Base-by-base conservation (phyloP, 1,140 invertebrate genomes). In the Platyura marginata region DNA sequence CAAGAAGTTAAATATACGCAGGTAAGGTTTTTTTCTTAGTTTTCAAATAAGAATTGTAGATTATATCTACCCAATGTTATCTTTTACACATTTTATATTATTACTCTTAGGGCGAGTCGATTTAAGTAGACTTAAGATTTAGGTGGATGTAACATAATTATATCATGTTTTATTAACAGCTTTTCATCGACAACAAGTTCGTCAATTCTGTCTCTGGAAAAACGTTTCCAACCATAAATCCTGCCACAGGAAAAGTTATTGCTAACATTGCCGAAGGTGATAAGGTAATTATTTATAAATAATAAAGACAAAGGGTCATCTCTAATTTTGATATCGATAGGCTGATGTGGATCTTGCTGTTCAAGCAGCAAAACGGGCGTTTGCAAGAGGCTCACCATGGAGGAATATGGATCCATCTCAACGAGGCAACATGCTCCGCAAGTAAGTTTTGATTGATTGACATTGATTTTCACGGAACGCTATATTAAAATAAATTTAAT, bases 161-260 rank as follows among this genome's bases (percentile, higher is more conserved):
- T 29, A 29, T 13, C 25, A 8, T 29, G 6, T 29, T 29, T 29
- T 29, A 8, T 6, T 10, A 74, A 25, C 52, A 93, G 88, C 63
- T 41, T 47, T 78, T 78, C 51, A 75, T 78, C 46, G 73, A 76
- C 55, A 77, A 77, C 51, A 68, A 74, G 48, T 79, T 67, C 53
- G 66, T 69, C 3, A 62, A 75, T 47, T 61, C 74, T 5, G 55
- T 56, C 3, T 66, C 44, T 38, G 53, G 50, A 6, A 59, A 56
- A 45, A 59, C 51, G 37, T 60, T 59, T 46, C 40, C 44, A 11
- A 51, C 52, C 1, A 49, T 75, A 8, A 76, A 80, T 55, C 75
- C 77, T 25, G 48, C 62, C 3, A 79, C 63, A 42, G 74, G 62
- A 45, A 60, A 72, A 46, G 64, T 63, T 44, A 72, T 80, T 36